phyloP scores from a whole-genome alignment of 2,797 vertebrate species.

The Mico argentatus region DNA sequence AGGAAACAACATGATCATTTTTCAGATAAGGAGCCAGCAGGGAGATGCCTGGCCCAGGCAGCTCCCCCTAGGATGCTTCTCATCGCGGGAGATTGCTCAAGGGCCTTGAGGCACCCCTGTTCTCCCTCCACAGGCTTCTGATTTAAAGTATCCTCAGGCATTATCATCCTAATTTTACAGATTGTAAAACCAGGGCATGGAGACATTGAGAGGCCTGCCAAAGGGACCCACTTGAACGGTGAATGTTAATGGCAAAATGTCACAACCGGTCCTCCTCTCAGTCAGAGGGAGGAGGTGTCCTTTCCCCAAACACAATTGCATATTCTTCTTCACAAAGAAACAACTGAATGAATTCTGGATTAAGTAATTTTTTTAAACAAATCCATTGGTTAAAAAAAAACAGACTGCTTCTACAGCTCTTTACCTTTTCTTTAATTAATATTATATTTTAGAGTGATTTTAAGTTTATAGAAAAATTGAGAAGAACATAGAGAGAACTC shows the following conservation, averaged over 20 bases:
- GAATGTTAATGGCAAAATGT: constrained; percentile 30
- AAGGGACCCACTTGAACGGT: background rate
- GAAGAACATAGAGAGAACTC: background rate
- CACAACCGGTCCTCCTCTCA: background rate
- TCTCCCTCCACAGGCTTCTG: constrained; percentile 15
- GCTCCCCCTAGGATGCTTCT: background rate
- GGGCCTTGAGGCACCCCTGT: background rate
- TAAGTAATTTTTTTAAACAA: background rate
- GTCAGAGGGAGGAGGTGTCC: background rate
- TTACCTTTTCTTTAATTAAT: background rate
- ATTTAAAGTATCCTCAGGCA: constrained; percentile 43
- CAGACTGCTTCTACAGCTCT: background rate
- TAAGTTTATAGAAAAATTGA: constrained; percentile 17
- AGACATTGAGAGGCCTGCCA: constrained; percentile 13
- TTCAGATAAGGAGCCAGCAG: background rate
- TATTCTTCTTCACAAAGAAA: constrained; percentile 7
- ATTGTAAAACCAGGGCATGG: constrained; percentile 41
- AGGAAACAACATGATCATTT: background rate
- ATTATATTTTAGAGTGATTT: constrained; percentile 1
- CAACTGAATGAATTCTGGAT: background rate
- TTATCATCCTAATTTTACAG: constrained; percentile 58
- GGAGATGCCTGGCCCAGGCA: background rate
- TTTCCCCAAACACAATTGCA: background rate
- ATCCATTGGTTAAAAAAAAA: background rate
- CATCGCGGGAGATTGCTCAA: constrained; percentile 3